Evolutionary conservation across 2,888 invertebrate genomes (phyloP), one percentile per base, ranked within the genome.

Genomic region (Habroteleia sp.): DNA sequence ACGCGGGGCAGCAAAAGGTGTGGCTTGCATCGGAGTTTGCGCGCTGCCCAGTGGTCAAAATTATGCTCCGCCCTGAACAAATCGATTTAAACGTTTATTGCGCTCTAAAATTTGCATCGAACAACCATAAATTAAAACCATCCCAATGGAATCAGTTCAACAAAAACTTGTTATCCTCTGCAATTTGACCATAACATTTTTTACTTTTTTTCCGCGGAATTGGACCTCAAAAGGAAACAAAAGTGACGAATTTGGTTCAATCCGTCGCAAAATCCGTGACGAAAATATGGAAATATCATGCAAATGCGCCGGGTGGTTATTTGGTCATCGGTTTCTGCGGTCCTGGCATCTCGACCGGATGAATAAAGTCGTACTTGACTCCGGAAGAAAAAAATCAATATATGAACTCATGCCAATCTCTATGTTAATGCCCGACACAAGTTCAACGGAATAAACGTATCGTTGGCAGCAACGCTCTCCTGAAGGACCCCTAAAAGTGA

Each of bases 401-500:
- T 84, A 86, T 84, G 87, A 87, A 86, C 85, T 85, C 78, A 80
- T 87, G 88, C 87, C 88, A 88, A 88, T 88, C 86, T 88, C 87
- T 86, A 87, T 87, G 87, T 88, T 87, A 88, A 88, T 88, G 84
- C 77, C 76, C 79, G 60, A 62, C 63, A 78, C 74, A 74, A 79
- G 79, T 77, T 62, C 44, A 44, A 63, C 66, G 78, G 73, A 79
- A 78, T 77, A 74, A 56, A 75, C 76, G 74, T 77, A 74, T 52
- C 71, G 69, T 68, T 80, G 79, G 77, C 83, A 82, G 81, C 76
- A 71, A 78, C 82, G 79, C 80, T 82, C 74, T 80, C 81, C 81
- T 86, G 82, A 83, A 88, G 87, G 83, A 85, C 83, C 86, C 85
- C 86, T 88, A 87, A 88, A 88, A 88, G 86, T 88, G 88, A 88